These are phyloP conservation scores for Phrynocephalus vlangalii DNA, from an alignment of 2,797 vertebrate genomes.

Conservation along the genomic window DNA sequence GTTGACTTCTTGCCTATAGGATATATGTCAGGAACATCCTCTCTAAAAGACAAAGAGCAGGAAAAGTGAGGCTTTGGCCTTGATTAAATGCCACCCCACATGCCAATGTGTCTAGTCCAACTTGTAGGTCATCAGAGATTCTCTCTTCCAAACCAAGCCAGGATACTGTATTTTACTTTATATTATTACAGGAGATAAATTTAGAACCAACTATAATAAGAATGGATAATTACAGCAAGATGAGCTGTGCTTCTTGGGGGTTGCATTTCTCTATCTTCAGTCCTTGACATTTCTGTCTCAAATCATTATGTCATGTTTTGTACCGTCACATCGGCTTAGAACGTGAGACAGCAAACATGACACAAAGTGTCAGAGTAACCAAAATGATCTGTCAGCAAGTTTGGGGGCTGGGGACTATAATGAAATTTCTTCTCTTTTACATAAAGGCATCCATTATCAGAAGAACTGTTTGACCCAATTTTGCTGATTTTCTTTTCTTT, in stretches of 20 bases:
- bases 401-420: not conserved
- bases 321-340: slow-evolving; percentile 66
- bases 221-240: slow-evolving; percentile 70
- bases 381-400: slow-evolving; percentile 45
- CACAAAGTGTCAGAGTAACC: slow-evolving; percentile 66
- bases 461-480: slow-evolving; percentile 26
- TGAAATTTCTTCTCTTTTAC: not conserved
- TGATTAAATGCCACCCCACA: not conserved
- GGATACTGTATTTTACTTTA: not conserved
- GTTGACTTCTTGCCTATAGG: not conserved
- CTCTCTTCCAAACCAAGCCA: not conserved
- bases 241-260: slow-evolving; percentile 52
- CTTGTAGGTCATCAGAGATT: slow-evolving; percentile 5
- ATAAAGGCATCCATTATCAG: slow-evolving; percentile 17
- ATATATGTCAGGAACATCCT: fast-evolving
- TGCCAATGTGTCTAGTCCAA: not conserved
- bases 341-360: slow-evolving; percentile 61
- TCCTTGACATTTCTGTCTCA: slow-evolving; percentile 74
- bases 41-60: not conserved
- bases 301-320: slow-evolving; percentile 64
- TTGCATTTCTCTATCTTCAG: slow-evolving; percentile 71
- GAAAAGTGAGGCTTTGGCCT: not conserved
- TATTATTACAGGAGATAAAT: slow-evolving; percentile 42
- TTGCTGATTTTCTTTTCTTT: slow-evolving; percentile 10
- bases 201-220: slow-evolving; percentile 57